Percentiles rank a stretch among this genome's conserved stretches.
Evolutionary conservation across 2,113 vertebrate genomes (phyloP).

Genomic region (Hucho hucho): DNA sequence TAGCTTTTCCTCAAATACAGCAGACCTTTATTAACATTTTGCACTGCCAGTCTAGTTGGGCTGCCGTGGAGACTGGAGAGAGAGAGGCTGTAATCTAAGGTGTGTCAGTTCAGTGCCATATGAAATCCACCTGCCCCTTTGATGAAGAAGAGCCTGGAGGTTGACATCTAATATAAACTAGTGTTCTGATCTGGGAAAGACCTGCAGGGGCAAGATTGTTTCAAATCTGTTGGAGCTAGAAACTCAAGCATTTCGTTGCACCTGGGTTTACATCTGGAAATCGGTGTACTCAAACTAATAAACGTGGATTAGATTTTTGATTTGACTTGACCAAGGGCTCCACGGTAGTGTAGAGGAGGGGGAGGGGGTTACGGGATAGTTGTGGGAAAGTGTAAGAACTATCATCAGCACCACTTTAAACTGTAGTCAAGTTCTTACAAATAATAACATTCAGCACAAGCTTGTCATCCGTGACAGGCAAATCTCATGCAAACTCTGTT

Average conservation of each 20-base stretch:
- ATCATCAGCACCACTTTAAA: slow-evolving; percentile 3
- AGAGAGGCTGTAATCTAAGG: slow-evolving; percentile 54
- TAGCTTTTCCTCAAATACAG: slow-evolving; percentile 22
- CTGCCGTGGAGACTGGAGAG: slow-evolving; percentile 28
- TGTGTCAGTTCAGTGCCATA: slow-evolving; percentile 56
- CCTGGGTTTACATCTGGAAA: no score
- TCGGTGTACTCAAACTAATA: neutral
- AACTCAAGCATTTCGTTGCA: no score
- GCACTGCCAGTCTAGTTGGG: neutral
- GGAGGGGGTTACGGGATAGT: slow-evolving; percentile 17
- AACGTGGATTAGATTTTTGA: no score
- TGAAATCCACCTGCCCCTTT: slow-evolving; percentile 58
- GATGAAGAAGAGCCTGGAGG: slow-evolving; percentile 60
- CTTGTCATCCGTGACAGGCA: slow-evolving; percentile 11
- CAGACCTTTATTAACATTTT: slow-evolving; percentile 56
- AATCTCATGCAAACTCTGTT: neutral
- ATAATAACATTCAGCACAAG: slow-evolving; percentile 1
- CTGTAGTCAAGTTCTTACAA: slow-evolving; percentile 1
- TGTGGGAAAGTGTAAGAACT: neutral
- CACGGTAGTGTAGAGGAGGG: slow-evolving; percentile 25
- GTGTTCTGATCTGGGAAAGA: slow-evolving; percentile 33
- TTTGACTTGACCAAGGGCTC: slow-evolving; percentile 22
- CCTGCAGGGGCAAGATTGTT: slow-evolving; percentile 39
- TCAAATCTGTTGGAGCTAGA: no score
- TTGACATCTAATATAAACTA: slow-evolving; percentile 53